Conservation (phyloP, 2,113 vertebrate genomes). For the Cryptomyrus ogoouensis region DNA sequence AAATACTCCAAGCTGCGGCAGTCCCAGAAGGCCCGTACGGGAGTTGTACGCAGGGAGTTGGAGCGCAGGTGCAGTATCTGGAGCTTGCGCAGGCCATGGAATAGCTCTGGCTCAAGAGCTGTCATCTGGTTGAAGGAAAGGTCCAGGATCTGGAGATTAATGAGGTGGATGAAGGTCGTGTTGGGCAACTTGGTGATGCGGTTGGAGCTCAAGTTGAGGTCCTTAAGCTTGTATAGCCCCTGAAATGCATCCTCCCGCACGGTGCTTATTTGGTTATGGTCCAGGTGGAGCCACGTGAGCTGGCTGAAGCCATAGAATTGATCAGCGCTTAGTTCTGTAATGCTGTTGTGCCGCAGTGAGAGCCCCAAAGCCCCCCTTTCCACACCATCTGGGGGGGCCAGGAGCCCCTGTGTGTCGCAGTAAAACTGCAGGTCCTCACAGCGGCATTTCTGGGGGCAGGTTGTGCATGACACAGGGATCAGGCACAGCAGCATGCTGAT, state of each 20-base stretch:
- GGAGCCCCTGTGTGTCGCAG: conserved; percentile 98
- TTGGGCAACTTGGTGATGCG: conserved; percentile 98
- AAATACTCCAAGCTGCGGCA: conserved; percentile 97
- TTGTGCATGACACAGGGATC: conserved; percentile 91
- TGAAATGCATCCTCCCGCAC: conserved; percentile 96
- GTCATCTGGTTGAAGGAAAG: conserved; percentile 98
- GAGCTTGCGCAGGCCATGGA: conserved; percentile 93
- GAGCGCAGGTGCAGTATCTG: conserved; percentile 94
- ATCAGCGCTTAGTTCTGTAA: conserved; percentile 89
- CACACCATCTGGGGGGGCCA: conserved; percentile 92
- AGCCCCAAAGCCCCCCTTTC: conserved; percentile 94
- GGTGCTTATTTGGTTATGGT: conserved; percentile 95
- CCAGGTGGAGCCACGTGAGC: conserved; percentile 97
- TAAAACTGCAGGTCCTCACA: conserved; percentile 99
- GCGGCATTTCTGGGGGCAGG: conserved; percentile 99
- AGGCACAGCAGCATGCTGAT: conserved; percentile 96
- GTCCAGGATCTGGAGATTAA: conserved; percentile 97
- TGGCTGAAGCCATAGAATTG: conserved; percentile 96
- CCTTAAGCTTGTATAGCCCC: conserved; percentile 97
- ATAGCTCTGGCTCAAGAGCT: conserved; percentile 89
- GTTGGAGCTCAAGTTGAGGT: conserved; percentile 97
- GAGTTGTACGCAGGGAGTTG: conserved; percentile 94
- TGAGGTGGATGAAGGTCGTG: conserved; percentile 98
- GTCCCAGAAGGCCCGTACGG: conserved; percentile 95
- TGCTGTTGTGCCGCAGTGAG: conserved; percentile 96